Evolutionary conservation across 1,140 invertebrate genomes (phyloP).

Genomic region (Cyclina sinensis): DNA sequence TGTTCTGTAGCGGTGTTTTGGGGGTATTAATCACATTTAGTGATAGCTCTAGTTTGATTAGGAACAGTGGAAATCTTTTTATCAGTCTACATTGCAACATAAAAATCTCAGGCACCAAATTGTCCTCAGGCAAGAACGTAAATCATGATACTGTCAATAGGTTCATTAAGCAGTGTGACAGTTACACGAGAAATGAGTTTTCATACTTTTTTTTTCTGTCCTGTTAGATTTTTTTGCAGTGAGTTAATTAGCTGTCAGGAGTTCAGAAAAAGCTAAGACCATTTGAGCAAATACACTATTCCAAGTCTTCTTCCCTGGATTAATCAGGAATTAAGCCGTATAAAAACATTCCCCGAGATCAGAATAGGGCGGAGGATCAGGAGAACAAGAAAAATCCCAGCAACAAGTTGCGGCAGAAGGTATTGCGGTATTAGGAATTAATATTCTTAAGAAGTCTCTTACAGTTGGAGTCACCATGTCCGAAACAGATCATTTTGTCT

Average conservation of each 20-base stretch:
- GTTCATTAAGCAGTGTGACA: neutral
- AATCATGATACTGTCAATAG: neutral
- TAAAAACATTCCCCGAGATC: conserved; percentile 18
- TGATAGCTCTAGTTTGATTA: too few species aligned
- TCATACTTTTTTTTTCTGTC: neutral
- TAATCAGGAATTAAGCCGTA: conserved; percentile 44
- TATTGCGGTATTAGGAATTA: neutral
- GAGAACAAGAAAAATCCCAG: neutral
- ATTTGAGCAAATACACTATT: neutral
- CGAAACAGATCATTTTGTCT: conserved; percentile 1
- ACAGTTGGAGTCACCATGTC: conserved; percentile 13
- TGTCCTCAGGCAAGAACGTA: neutral
- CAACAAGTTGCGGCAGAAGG: neutral
- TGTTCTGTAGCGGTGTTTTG: too few species aligned
- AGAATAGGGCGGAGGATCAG: conserved; percentile 26
- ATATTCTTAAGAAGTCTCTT: neutral
- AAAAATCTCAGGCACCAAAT: too few species aligned
- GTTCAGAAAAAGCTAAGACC: neutral
- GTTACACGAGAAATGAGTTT: neutral
- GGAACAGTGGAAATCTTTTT: too few species aligned
- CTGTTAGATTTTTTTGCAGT: neutral
- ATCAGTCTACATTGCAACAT: too few species aligned
- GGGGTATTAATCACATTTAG: too few species aligned
- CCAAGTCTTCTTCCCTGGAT: neutral
- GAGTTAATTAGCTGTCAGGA: neutral